Percentiles rank a stretch among this genome's conserved stretches.
Evolutionary conservation across 2,888 invertebrate species (phyloP).

Genomic region (Aproaerema taeniolella): DNA sequence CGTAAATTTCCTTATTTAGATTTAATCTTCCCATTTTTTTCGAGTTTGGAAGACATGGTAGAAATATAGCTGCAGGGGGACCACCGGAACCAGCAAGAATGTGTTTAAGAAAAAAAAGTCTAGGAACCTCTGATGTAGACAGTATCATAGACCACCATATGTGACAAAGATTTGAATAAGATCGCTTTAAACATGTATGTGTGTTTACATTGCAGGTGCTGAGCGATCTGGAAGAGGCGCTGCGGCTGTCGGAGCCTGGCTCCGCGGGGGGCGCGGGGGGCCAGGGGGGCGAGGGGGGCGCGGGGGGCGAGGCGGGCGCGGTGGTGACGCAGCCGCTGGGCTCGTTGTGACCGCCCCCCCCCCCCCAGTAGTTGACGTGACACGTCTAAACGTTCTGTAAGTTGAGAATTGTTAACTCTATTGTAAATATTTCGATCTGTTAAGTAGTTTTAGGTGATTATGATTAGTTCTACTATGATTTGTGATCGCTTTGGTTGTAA

Average conservation of each 20-base stretch:
- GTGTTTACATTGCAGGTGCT: conserved; percentile 77
- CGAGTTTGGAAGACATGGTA: too few relatives aligned
- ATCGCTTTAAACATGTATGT: too few relatives aligned
- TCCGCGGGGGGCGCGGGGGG: conserved; percentile 44
- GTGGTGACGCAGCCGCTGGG: conserved; percentile 72
- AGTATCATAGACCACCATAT: too few relatives aligned
- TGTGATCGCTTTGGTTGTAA: conserved; percentile 77
- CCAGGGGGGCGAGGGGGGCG: conserved; percentile 23
- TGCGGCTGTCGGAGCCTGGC: conserved; percentile 77
- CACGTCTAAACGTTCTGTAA: conserved; percentile 34
- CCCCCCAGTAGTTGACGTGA: conserved; percentile 12
- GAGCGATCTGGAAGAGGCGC: conserved; percentile 92
- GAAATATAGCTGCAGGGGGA: too few relatives aligned
- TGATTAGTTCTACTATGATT: conserved; percentile 68
- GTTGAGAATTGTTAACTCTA: conserved; percentile 66
- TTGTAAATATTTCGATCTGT: conserved; percentile 75
- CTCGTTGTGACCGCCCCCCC: conserved; percentile 37
- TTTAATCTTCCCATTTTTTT: too few relatives aligned
- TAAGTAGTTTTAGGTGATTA: conserved; percentile 76
- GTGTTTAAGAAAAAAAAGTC: too few relatives aligned
- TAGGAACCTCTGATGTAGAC: too few relatives aligned
- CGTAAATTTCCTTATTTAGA: too few relatives aligned
- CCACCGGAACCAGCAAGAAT: too few relatives aligned
- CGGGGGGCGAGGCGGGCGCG: conserved; percentile 73
- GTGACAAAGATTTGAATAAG: too few relatives aligned